Percentiles rank a stretch among this genome's conserved stretches.
Evolutionary conservation across 2,113 vertebrate species (phyloP).

Genomic region (Pheucticus melanocephalus): DNA sequence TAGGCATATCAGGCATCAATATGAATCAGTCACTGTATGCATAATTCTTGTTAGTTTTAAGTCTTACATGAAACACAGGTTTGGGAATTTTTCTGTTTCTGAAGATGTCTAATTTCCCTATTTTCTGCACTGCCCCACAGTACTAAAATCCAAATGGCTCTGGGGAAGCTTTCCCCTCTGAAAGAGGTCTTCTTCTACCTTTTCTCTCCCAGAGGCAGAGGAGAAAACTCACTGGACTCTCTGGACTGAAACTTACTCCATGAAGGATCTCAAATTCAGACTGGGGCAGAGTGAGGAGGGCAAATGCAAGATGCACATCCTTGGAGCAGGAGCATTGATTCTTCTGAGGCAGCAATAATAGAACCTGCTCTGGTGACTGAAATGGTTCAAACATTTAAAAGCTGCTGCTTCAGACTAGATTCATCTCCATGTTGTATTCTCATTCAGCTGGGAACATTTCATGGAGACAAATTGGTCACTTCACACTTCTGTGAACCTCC

Average conservation of each 20-base stretch:
- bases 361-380: not conserved
- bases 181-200: accelerated
- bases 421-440: not conserved
- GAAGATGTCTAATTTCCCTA: not conserved
- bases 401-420: not conserved
- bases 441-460: slow-evolving; percentile 13
- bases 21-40: not conserved
- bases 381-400: not conserved
- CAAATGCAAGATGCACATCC: not conserved
- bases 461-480: not conserved
- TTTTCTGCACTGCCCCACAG: accelerated
- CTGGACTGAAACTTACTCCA: not conserved
- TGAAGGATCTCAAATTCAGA: not conserved
- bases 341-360: not conserved
- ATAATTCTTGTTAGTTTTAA: accelerated
- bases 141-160: not conserved
- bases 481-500: slow-evolving; percentile 37
- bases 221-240: not conserved
- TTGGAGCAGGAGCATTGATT: not conserved
- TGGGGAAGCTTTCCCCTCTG: not conserved
- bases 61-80: accelerated
- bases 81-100: not conserved
- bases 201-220: not conserved
- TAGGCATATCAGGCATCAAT: not conserved
- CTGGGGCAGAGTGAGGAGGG: accelerated